These are phyloP conservation scores for Acyrthosiphon pisum DNA, from an alignment of 1,140 invertebrate species.

Conservation along the genomic window DNA sequence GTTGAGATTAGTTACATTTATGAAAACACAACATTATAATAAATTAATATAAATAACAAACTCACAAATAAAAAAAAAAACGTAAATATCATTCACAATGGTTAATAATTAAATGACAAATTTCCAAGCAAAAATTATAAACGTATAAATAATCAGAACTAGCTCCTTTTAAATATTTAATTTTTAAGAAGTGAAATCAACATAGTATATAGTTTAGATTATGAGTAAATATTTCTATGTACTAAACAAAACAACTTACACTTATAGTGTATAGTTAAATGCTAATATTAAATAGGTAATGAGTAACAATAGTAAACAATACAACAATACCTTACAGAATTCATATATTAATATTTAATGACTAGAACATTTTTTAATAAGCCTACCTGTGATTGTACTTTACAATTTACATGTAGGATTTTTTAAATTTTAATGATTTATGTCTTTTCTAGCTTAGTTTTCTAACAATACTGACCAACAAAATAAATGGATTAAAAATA, in stretches of 20 bases:
- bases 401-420: neutral
- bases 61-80: neutral
- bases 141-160: neutral
- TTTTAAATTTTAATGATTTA: neutral
- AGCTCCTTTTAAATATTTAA: neutral
- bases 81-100: neutral
- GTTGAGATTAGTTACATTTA: neutral
- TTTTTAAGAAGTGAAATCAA: neutral
- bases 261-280: neutral
- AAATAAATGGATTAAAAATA: neutral
- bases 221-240: neutral
- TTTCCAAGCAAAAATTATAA: neutral
- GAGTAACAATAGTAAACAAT: constrained; percentile 17
- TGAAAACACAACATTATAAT: neutral
- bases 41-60: neutral
- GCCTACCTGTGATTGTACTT: constrained; percentile 14
- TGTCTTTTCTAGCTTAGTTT: neutral
- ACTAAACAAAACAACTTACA: neutral
- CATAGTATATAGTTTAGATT: neutral
- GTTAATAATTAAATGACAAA: neutral
- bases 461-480: neutral
- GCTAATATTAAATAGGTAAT: neutral
- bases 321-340: neutral
- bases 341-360: neutral
- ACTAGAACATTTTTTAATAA: neutral